Evolutionary conservation across 2,888 invertebrate species (phyloP), one percentile per base, ranked within the genome.

Genomic region (Dexiosoma caninum): DNA sequence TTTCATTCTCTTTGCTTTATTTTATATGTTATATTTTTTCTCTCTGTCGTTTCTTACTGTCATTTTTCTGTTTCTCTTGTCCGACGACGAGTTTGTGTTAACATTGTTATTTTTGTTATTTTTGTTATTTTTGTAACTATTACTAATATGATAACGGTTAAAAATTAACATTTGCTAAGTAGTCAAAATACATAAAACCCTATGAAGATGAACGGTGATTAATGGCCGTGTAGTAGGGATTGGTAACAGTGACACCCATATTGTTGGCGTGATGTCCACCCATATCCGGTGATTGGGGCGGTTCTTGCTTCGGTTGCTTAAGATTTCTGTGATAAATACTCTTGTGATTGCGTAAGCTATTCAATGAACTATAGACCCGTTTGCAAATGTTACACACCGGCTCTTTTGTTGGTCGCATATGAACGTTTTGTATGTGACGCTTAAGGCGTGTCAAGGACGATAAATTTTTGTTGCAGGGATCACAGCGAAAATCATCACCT

Each of bases 341-440:
- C 93, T 96, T 96, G 93, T 96, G 96, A 92, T 96, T 96, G 91
- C 96, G 93, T 88, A 96, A 93, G 90, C 95, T 96, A 93, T 96
- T 96, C 88, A 96, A 93, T 90, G 96, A 96, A 93, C 96, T 95
- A 93, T 96, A 96, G 86, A 96, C 96, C 90, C 96, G 94, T 91
- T 96, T 95, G 93, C 96, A 96, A 90, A 96, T 95, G 92, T 95
- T 96, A 93, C 96, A 96, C 90, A 96, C 95, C 85, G 96, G 96
- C 92, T 95, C 95, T 92, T 96, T 94, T 90, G 95, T 95, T 87
- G 96, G 96, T 88, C 95, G 93, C 94, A 95, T 95, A 92, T 96
- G 96, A 88, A 96, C 96, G 92, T 96, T 96, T 93, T 96, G 96
- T 92, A 95, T 96, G 92, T 96, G 96, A 88, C 96, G 94, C 93